Percentiles rank a stretch among this genome's conserved stretches.
Evolutionary conservation across 2,888 invertebrate genomes (phyloP).

Genomic region (Tipula vernalis): DNA sequence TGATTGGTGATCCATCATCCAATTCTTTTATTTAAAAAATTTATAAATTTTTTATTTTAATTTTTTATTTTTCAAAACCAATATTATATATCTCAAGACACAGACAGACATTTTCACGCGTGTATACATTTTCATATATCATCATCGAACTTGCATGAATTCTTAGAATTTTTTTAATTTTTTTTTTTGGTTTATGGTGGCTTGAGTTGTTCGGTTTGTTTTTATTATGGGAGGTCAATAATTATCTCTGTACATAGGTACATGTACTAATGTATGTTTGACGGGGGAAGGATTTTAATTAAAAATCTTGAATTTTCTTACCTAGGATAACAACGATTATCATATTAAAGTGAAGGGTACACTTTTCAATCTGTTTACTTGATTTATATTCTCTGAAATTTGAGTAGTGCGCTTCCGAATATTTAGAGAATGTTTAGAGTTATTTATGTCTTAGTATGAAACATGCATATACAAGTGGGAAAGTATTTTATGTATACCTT

Average conservation of each 20-base stretch:
- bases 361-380: no score
- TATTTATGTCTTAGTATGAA: no score
- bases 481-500: no score
- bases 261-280: no score
- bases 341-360: no score
- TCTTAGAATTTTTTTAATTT: background rate
- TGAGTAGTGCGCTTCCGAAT: no score
- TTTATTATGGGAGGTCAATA: background rate
- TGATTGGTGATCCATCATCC: slow-evolving; percentile 37
- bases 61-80: background rate
- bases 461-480: no score
- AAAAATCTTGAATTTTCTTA: no score
- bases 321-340: no score
- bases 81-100: background rate
- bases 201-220: background rate
- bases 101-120: background rate
- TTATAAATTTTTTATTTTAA: background rate
- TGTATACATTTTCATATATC: background rate
- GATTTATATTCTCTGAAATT: no score
- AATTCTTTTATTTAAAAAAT: background rate
- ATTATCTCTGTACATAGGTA: background rate
- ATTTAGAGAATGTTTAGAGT: no score
- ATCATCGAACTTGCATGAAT: background rate
- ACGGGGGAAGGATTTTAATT: no score
- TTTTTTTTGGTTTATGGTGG: background rate